Conservation (phyloP, 1,140 invertebrate species). For the Antheraea mylitta region DNA sequence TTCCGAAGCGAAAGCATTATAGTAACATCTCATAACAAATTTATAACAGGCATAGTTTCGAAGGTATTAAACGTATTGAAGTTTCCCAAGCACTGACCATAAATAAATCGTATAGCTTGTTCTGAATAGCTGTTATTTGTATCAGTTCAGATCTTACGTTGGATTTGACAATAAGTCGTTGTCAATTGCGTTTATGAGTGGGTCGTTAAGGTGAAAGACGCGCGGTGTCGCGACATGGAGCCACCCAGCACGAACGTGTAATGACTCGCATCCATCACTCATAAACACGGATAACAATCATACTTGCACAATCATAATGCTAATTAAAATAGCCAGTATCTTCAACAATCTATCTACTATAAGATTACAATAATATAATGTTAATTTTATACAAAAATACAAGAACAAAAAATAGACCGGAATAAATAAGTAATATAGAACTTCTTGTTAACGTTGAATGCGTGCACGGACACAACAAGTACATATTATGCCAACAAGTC, state of each 20-base stretch:
- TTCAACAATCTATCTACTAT: too few species aligned
- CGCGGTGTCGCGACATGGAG: slow-evolving; percentile 30
- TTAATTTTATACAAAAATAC: too few species aligned
- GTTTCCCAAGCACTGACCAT: slow-evolving; percentile 48
- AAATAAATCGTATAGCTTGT: slow-evolving; percentile 74
- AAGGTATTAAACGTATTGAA: slow-evolving; percentile 33
- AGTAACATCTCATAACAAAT: slow-evolving; percentile 53
- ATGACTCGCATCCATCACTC: slow-evolving; percentile 62
- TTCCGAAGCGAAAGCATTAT: slow-evolving; percentile 44
- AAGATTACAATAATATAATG: too few species aligned
- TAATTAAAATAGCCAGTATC: slow-evolving; percentile 12
- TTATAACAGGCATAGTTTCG: slow-evolving; percentile 16
- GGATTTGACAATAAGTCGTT: slow-evolving; percentile 57
- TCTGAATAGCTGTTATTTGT: slow-evolving; percentile 40
- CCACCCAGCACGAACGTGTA: slow-evolving; percentile 59
- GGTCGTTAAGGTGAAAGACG: slow-evolving; percentile 46
- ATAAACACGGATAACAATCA: slow-evolving; percentile 44
- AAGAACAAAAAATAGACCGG: too few species aligned
- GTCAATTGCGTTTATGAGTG: slow-evolving; percentile 56
- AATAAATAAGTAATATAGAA: too few species aligned
- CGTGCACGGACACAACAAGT: too few species aligned
- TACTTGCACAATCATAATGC: slow-evolving; percentile 23
- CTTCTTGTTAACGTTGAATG: too few species aligned
- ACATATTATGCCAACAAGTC: too few species aligned
- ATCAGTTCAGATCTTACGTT: slow-evolving; percentile 39